Evolutionary conservation across 2,113 vertebrate species (phyloP).

Genomic region (Callipepla californica): DNA sequence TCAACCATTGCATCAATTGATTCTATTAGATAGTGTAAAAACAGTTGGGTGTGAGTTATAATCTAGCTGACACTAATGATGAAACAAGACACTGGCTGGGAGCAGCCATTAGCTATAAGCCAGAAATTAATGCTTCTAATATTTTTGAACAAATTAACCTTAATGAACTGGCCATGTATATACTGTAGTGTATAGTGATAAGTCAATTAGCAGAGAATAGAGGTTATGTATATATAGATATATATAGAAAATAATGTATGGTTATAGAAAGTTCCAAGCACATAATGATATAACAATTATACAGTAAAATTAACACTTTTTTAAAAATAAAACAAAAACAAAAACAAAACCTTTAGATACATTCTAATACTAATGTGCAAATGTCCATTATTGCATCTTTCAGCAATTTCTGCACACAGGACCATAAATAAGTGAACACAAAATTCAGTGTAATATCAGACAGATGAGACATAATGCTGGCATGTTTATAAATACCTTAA

Average conservation of each 20-base stretch:
- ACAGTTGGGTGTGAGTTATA: constrained; percentile 99
- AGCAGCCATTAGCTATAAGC: constrained; percentile 92
- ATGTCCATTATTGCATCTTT: neutral
- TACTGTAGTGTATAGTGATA: constrained; percentile 77
- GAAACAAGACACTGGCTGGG: constrained; percentile 95
- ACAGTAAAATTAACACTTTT: neutral
- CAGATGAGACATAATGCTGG: neutral
- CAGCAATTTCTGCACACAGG: neutral
- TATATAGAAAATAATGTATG: neutral
- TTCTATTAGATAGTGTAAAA: constrained; percentile 97
- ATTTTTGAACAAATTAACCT: constrained; percentile 93
- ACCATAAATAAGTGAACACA: neutral
- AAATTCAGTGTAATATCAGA: neutral
- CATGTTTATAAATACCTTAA: neutral
- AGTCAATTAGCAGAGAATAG: constrained; percentile 73
- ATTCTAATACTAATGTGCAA: neutral
- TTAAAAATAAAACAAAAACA: too few species aligned
- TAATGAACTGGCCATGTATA: constrained; percentile 87
- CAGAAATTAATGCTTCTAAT: constrained; percentile 99
- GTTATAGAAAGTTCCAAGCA: neutral
- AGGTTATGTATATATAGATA: constrained; percentile 53
- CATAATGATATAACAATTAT: neutral
- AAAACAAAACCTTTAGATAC: neutral
- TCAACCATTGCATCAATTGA: constrained; percentile 96
- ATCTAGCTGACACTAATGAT: constrained; percentile 99